Evolutionary conservation across 2,797 vertebrate genomes (phyloP).

Genomic region (Sebastes melanostomus): DNA sequence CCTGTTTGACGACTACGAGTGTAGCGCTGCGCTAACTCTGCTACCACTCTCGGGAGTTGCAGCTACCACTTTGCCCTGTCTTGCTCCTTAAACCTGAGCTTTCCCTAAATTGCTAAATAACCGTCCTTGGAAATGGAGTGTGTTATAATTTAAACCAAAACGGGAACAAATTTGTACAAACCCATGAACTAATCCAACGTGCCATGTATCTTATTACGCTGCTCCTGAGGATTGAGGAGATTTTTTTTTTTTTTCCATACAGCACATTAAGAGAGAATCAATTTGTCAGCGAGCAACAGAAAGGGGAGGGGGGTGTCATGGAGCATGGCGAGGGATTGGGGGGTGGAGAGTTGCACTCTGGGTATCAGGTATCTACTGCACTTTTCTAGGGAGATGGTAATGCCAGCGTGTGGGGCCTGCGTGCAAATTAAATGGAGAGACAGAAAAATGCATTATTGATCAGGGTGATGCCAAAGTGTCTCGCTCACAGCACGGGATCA

Average conservation of each 20-base stretch:
- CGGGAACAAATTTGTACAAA: constrained; percentile 48
- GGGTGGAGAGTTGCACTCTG: constrained; percentile 64
- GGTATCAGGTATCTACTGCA: constrained; percentile 78
- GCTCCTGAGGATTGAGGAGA: constrained; percentile 32
- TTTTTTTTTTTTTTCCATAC: constrained; percentile 20
- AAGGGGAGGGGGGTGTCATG: constrained; percentile 44
- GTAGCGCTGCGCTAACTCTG: not conserved
- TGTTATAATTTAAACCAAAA: constrained; percentile 30
- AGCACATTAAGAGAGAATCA: constrained; percentile 69
- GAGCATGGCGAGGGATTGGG: constrained; percentile 24
- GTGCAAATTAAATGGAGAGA: constrained; percentile 85
- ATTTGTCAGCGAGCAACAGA: constrained; percentile 68
- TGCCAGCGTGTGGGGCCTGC: constrained; percentile 66
- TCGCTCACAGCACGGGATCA: constrained; percentile 77
- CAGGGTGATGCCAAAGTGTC: constrained; percentile 77
- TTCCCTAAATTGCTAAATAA: constrained; percentile 23
- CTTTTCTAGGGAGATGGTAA: constrained; percentile 65
- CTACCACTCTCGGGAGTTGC: constrained; percentile 6
- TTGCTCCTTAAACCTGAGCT: constrained; percentile 17
- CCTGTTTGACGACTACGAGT: constrained; percentile 8
- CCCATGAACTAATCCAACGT: constrained; percentile 43
- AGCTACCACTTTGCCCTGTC: not conserved
- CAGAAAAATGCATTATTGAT: constrained; percentile 88
- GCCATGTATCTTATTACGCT: constrained; percentile 38
- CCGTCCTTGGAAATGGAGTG: constrained; percentile 8